A percentile compares a stretch with the other conserved stretches of the same genome.
Evolutionary conservation across 2,888 invertebrate genomes (phyloP).

Genomic region (Seladonia tumulorum): DNA sequence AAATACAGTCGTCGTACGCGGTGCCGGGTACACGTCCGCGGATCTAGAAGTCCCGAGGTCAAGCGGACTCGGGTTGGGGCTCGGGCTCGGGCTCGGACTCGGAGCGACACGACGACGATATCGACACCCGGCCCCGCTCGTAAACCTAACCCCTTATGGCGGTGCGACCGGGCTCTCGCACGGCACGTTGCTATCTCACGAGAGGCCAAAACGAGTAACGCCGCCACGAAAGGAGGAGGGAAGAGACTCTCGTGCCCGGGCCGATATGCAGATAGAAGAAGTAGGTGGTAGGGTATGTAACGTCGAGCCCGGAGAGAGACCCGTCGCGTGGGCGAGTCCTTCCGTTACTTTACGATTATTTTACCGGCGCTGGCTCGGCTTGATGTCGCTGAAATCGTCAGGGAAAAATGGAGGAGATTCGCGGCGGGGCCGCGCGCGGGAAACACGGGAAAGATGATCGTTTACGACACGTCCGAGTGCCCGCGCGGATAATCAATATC

Average conservation of each 20-base stretch:
- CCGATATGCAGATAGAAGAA: conserved; percentile 74
- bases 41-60: conserved; percentile 65
- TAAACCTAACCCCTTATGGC: conserved; percentile 75
- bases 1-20: conserved; percentile 30
- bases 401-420: conserved; percentile 22
- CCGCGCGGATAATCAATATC: conserved; percentile 30
- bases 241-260: conserved; percentile 49
- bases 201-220: conserved; percentile 65
- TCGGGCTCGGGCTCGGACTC: conserved; percentile 11
- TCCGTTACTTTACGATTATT: conserved; percentile 77
- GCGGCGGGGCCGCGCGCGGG: conserved; percentile 5
- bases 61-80: conserved; percentile 37
- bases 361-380: conserved; percentile 53
- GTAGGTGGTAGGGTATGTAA: conserved; percentile 71
- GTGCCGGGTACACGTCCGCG: conserved; percentile 39
- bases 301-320: conserved; percentile 59
- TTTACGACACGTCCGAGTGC: conserved; percentile 54
- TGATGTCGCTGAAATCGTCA: conserved; percentile 56
- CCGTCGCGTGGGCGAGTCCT: conserved; percentile 73
- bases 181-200: conserved; percentile 69
- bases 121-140: conserved; percentile 69
- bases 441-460: conserved; percentile 46
- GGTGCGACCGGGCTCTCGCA: conserved; percentile 60
- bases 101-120: conserved; percentile 63
- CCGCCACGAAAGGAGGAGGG: conserved; percentile 40